These are phyloP conservation scores for Cyanoliseus patagonus DNA, from an alignment of 2,113 vertebrate species.

Conservation along the genomic window DNA sequence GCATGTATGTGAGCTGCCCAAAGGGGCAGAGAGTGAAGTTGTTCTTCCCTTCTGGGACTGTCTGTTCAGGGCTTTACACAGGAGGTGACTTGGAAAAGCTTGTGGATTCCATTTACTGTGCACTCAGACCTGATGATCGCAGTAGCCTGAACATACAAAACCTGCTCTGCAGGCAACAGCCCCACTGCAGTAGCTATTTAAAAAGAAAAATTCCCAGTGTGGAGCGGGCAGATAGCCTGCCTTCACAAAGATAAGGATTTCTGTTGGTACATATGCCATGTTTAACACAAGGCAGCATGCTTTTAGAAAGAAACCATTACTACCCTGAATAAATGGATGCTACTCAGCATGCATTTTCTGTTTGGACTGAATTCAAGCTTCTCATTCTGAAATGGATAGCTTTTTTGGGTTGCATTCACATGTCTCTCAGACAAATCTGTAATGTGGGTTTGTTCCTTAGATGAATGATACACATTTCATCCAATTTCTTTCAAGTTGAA, in stretches of 20 bases:
- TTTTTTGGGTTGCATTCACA: conserved; percentile 15
- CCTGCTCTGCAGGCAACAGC: conserved; percentile 40
- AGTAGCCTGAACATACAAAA: conserved; percentile 38
- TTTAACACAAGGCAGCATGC: background rate
- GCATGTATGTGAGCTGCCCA: background rate
- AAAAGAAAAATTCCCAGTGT: background rate
- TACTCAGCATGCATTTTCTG: conserved; percentile 13
- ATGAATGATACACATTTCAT: conserved; percentile 40
- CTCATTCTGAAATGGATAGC: conserved; percentile 43
- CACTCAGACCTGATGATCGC: conserved; percentile 36
- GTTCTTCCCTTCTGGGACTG: conserved; percentile 54
- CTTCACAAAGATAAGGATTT: background rate
- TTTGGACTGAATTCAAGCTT: conserved; percentile 39
- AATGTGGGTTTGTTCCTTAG: conserved; percentile 12
- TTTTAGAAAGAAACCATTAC: conserved; percentile 15
- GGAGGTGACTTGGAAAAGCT: conserved; percentile 63
- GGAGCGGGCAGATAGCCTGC: conserved; percentile 38
- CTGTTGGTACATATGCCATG: background rate
- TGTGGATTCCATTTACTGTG: conserved; percentile 61
- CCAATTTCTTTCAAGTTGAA: conserved; percentile 10
- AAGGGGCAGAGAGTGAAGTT: conserved; percentile 37
- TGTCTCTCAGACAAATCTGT: conserved; percentile 42
- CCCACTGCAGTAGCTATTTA: background rate
- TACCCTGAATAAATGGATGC: conserved; percentile 21
- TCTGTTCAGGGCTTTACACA: conserved; percentile 48